Conservation (phyloP, 2,797 vertebrate species). For the Falco cherrug region DNA sequence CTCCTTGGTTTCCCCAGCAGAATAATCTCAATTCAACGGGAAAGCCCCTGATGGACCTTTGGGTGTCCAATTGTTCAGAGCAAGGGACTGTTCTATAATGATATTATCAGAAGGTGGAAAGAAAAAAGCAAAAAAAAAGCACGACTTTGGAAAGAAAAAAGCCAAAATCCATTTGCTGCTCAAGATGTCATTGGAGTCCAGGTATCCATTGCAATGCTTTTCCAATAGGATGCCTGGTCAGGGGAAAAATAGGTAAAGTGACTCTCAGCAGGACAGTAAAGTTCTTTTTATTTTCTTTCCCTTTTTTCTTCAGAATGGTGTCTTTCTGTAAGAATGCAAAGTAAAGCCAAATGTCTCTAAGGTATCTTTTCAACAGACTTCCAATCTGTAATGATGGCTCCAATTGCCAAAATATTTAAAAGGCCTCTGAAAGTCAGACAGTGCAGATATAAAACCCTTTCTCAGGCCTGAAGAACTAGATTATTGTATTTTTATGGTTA, state of each 20-base stretch:
- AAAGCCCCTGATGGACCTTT: neutral
- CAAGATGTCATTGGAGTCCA: neutral
- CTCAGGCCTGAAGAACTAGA: constrained; percentile 6
- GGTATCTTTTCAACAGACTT: constrained; percentile 61
- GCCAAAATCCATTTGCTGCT: neutral
- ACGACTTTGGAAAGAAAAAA: neutral
- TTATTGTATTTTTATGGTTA: constrained; percentile 9
- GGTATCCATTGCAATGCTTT: constrained; percentile 4
- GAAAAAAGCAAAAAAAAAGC: neutral
- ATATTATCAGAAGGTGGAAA: neutral
- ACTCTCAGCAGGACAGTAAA: constrained; percentile 34
- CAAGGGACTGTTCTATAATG: neutral
- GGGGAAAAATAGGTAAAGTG: constrained; percentile 28
- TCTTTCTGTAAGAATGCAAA: constrained; percentile 58
- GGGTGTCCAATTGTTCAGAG: neutral
- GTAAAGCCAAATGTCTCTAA: constrained; percentile 55
- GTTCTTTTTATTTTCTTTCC: neutral
- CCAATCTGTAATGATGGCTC: constrained; percentile 36
- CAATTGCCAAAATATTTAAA: constrained; percentile 52
- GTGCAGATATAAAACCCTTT: constrained; percentile 27
- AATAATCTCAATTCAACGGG: neutral
- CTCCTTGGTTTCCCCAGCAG: neutral
- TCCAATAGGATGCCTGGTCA: neutral
- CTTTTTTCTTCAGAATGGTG: neutral
- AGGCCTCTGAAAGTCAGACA: constrained; percentile 41